These are phyloP conservation scores for Balearica regulorum DNA, from an alignment of 2,797 vertebrate genomes.

Conservation along the genomic window DNA sequence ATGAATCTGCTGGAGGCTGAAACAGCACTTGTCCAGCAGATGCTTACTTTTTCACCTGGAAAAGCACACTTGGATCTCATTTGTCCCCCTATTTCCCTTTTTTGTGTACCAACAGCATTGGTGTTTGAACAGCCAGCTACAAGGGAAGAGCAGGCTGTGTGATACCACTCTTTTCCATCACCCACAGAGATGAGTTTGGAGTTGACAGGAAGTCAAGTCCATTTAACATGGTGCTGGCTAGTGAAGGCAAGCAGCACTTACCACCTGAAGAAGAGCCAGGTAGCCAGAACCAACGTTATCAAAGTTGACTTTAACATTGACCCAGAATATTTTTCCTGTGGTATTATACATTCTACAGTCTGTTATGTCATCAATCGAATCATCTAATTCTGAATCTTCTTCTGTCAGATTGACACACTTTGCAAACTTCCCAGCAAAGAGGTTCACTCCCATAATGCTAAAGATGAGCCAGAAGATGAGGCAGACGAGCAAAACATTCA, in stretches of 20 bases:
- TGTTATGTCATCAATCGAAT: constrained; percentile 70
- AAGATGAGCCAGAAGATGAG: constrained; percentile 97
- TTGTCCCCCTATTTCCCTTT: neutral
- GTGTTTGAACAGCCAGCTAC: neutral
- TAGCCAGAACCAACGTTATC: constrained; percentile 95
- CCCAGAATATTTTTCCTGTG: constrained; percentile 87
- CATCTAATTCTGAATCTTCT: constrained; percentile 19
- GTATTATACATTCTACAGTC: constrained; percentile 81
- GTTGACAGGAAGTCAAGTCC: neutral
- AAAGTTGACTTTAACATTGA: constrained; percentile 94
- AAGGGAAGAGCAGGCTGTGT: neutral
- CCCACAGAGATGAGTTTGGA: neutral
- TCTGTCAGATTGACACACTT: constrained; percentile 87
- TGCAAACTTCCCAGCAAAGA: constrained; percentile 92
- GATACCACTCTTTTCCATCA: neutral
- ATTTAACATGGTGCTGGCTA: neutral
- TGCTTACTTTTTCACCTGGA: neutral
- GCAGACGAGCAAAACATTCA: constrained; percentile 93
- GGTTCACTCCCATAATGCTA: constrained; percentile 93
- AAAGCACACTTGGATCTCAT: neutral
- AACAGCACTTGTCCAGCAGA: neutral
- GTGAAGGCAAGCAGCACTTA: constrained; percentile 69
- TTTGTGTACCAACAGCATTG: neutral
- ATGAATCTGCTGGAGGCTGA: neutral
- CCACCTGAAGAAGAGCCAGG: constrained; percentile 96